phyloP scores from a whole-genome alignment of 2,113 vertebrate genomes.

The Rana temporaria region DNA sequence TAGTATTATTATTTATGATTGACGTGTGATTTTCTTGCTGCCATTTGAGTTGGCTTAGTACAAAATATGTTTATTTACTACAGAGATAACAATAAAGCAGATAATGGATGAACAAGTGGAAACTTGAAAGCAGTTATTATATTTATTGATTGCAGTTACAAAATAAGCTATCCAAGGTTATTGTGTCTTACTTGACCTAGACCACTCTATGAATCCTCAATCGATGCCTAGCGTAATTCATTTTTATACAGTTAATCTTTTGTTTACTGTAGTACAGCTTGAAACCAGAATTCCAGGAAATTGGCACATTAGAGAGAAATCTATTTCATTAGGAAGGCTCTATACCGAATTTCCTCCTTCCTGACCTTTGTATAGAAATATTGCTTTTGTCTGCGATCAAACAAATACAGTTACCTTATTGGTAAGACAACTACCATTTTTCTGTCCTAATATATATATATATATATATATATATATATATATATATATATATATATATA shows the following conservation, averaged over 20 bases:
- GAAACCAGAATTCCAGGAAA: slow-evolving; percentile 39
- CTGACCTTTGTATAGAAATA: slow-evolving; percentile 23
- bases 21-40: not conserved
- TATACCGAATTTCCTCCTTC: slow-evolving; percentile 4
- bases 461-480: no score
- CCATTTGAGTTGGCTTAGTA: not conserved
- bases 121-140: not conserved
- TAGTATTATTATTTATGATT: not conserved
- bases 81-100: not conserved
- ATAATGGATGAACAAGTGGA: not conserved
- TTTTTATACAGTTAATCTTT: slow-evolving; percentile 5
- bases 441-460: not conserved
- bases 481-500: no score
- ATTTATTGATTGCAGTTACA: slow-evolving; percentile 30
- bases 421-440: not conserved
- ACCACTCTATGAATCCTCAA: slow-evolving; percentile 21
- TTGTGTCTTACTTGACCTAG: slow-evolving; percentile 8
- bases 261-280: slow-evolving; percentile 27
- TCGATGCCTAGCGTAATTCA: slow-evolving; percentile 36
- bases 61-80: not conserved
- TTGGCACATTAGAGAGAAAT: slow-evolving; percentile 26
- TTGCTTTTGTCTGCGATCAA: slow-evolving; percentile 29
- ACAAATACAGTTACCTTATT: slow-evolving; percentile 20
- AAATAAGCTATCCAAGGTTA: slow-evolving; percentile 18
- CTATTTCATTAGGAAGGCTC: slow-evolving; percentile 42